A percentile compares a stretch with the other conserved stretches of the same genome.
phyloP scores from a whole-genome alignment of 2,888 invertebrate genomes.

The Pachydiplax longipennis region DNA sequence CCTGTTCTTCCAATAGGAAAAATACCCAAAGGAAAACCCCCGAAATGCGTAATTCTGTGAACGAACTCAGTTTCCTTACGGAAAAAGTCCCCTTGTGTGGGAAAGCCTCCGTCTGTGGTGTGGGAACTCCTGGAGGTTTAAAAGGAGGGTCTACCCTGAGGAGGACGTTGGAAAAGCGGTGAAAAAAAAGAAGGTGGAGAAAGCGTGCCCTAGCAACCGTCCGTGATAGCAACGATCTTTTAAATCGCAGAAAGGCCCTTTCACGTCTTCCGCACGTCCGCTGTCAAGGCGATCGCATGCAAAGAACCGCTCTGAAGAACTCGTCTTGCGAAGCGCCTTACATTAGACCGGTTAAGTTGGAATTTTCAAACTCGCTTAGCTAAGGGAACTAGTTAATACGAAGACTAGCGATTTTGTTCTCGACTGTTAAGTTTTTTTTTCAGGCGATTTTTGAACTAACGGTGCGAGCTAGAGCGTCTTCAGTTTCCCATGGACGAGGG shows the following conservation, averaged over 20 bases:
- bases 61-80: not conserved
- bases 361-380: too few relatives aligned
- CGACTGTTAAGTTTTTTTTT: too few relatives aligned
- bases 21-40: too few relatives aligned
- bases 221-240: constrained; percentile 18
- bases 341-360: constrained; percentile 22
- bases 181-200: not conserved
- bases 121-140: not conserved
- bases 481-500: too few relatives aligned
- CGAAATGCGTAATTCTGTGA: too few relatives aligned
- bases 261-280: not conserved
- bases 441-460: too few relatives aligned
- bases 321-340: constrained; percentile 1
- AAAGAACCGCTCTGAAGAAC: not conserved
- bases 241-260: not conserved
- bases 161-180: not conserved
- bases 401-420: too few relatives aligned
- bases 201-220: not conserved
- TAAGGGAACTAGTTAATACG: too few relatives aligned
- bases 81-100: too few relatives aligned
- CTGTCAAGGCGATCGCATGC: not conserved
- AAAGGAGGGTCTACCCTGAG: not conserved
- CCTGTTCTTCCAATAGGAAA: too few relatives aligned
- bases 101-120: too few relatives aligned
- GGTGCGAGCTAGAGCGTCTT: too few relatives aligned